phyloP scores from a whole-genome alignment of 2,888 invertebrate genomes.

The Stenolophus ochropezus region DNA sequence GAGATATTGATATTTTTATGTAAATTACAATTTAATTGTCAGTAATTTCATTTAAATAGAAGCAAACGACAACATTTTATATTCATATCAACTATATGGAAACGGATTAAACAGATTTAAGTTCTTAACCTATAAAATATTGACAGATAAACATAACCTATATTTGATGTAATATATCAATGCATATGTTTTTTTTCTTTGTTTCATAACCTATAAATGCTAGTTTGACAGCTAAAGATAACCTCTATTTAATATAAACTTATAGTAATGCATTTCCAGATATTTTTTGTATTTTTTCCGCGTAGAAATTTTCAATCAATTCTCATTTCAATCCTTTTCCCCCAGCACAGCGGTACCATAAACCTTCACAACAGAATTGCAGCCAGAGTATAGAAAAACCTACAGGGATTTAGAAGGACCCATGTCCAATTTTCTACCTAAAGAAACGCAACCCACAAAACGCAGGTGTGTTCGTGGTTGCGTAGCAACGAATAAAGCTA shows the following conservation, averaged over 20 bases:
- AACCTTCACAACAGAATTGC: neutral
- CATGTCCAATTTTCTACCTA: neutral
- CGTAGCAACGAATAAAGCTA: too few relatives aligned
- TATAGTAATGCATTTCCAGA: too few relatives aligned
- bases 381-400: neutral
- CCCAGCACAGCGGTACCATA: neutral
- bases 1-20: constrained; percentile 4
- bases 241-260: too few relatives aligned
- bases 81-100: neutral
- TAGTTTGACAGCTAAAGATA: too few relatives aligned
- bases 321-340: neutral
- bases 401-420: neutral
- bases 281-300: neutral
- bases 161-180: too few relatives aligned
- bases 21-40: constrained; percentile 36
- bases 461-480: neutral
- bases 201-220: too few relatives aligned
- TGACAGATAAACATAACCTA: too few relatives aligned
- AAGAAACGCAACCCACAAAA: neutral
- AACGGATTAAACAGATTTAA: neutral
- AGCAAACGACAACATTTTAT: constrained; percentile 1
- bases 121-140: neutral
- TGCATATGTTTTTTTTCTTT: too few relatives aligned
- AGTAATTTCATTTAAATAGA: constrained; percentile 33
- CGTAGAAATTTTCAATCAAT: neutral